Base-by-base conservation (phyloP, 2,888 invertebrate genomes). In the Tetropium fuscum region DNA sequence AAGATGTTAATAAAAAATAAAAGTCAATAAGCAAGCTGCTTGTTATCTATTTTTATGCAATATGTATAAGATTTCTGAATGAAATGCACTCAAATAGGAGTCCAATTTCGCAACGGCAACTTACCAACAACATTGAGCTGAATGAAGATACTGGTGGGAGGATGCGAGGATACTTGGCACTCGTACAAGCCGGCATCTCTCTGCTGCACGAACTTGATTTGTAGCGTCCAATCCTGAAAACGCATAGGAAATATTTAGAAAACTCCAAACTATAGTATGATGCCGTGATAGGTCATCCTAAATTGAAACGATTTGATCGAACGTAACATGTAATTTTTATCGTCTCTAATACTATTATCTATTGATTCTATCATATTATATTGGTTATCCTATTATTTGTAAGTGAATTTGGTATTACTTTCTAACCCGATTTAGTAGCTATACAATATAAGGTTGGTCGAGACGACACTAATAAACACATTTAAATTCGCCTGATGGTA, bases 131-230 rank as follows among this genome's bases (percentile, higher is more conserved):
- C 94, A 79, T 92, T 90, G 69, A 95, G 87, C 74, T 89, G 87
- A 70, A 95, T 84, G 82, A 94, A 94, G 84, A 95, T 93, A 83
- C 94, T 94, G 65, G 92, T 91, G 72, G 94, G 94, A 64, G 95
- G 95, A 85, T 95, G 94, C 41, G 94, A 94, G 20, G 94, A 94
- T 56, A 95, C 93, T 85, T 95, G 94, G 81, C 94, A 95, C 83
- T 95, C 94, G 83, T 94, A 95, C 71, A 91, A 82, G 48, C 95
- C 95, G 25, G 91, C 93, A 79, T 95, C 95, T 70, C 93, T 87
- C 73, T 88, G 87, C 81, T 94, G 94, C 53, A 94, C 94, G 82
- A 90, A 94, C 80, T 92, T 91, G 78, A 95, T 93, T 86, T 95
- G 94, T 63, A 95, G 83, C 62, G 94, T 93, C 95, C 95, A 95